These are phyloP conservation scores for Bellardia bayeri DNA, from an alignment of 2,888 invertebrate genomes.

Conservation along the genomic window DNA sequence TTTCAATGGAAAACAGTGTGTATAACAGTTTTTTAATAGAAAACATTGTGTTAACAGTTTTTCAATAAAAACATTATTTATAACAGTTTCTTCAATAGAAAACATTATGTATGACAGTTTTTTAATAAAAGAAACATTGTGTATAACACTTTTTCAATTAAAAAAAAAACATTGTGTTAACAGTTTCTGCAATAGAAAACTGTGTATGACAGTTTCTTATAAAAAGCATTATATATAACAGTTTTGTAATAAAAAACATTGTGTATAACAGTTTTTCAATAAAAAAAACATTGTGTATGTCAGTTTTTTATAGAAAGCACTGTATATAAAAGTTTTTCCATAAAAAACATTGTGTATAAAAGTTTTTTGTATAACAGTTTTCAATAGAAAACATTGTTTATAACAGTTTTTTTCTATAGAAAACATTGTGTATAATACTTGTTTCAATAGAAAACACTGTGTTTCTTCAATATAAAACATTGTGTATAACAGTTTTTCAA, in stretches of 20 bases:
- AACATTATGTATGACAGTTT: not conserved
- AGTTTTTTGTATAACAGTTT: too few relatives aligned
- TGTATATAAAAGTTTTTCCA: too few relatives aligned
- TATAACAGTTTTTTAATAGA: too few relatives aligned
- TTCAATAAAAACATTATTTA: not conserved
- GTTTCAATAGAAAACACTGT: too few relatives aligned
- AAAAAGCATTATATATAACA: not conserved
- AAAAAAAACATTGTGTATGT: not conserved
- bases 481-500: not conserved
- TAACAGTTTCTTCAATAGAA: not conserved
- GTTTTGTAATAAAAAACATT: not conserved
- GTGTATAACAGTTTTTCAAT: not conserved
- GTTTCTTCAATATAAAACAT: not conserved
- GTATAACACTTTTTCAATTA: too few relatives aligned
- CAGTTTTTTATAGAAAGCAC: not conserved
- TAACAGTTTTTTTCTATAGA: not conserved
- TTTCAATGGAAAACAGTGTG: too few relatives aligned
- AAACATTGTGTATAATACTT: not conserved
- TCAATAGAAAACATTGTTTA: not conserved
- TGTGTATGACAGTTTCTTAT: not conserved
- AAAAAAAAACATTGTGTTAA: too few relatives aligned
- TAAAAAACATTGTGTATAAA: too few relatives aligned
- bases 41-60: too few relatives aligned
- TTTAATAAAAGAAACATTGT: too few relatives aligned
- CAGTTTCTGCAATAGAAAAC: too few relatives aligned